Percentiles rank a stretch among this genome's conserved stretches.
Conservation (phyloP, 2,888 invertebrate species). For the Icerya purchasi region DNA sequence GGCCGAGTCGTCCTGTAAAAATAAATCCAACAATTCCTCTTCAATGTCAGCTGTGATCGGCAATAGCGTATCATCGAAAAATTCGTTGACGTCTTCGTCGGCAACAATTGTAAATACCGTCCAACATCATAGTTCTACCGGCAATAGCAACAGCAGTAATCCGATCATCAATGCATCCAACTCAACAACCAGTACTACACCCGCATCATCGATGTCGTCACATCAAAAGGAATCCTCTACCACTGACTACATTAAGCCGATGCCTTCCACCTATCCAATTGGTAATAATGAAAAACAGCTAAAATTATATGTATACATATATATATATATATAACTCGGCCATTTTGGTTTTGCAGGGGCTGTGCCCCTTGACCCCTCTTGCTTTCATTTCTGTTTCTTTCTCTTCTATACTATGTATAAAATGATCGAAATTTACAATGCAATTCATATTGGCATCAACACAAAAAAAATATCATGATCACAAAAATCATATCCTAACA, state of each 20-base stretch:
- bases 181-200: constrained; percentile 30
- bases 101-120: constrained; percentile 17
- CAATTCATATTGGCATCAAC: too few relatives aligned
- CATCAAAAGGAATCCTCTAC: constrained; percentile 28
- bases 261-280: constrained; percentile 1
- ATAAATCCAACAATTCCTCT: constrained; percentile 6
- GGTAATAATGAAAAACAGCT: too few relatives aligned
- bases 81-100: constrained; percentile 21
- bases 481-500: too few relatives aligned
- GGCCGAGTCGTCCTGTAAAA: constrained; percentile 7
- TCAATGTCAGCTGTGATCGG: constrained; percentile 8
- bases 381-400: too few relatives aligned
- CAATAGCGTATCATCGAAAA: constrained; percentile 21
- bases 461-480: too few relatives aligned
- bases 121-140: neutral
- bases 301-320: too few relatives aligned
- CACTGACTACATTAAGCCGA: constrained; percentile 19
- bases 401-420: too few relatives aligned
- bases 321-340: too few relatives aligned
- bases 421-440: too few relatives aligned
- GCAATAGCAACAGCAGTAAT: constrained; percentile 4
- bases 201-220: constrained; percentile 24
- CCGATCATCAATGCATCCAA: constrained; percentile 21
- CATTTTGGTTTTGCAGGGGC: too few relatives aligned
- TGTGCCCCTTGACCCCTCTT: too few relatives aligned